A percentile compares a stretch with the other conserved stretches of the same genome.
phyloP scores from a whole-genome alignment of 2,113 vertebrate genomes.

The Mobula hypostoma region DNA sequence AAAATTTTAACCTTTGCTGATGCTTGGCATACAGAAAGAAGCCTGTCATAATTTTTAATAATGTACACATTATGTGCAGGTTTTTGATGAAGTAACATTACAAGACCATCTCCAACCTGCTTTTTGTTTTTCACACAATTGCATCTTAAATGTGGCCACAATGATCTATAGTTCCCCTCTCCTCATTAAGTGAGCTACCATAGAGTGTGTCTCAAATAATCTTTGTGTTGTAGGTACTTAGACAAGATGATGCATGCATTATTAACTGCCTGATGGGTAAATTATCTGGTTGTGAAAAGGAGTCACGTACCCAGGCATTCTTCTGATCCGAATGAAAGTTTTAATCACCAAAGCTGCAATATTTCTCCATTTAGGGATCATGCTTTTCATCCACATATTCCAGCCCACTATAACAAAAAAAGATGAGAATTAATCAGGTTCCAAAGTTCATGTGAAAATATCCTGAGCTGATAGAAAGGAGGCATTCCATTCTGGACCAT shows the following conservation, averaged over 20 bases:
- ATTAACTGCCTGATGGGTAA: neutral
- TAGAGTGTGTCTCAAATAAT: neutral
- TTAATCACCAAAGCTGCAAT: constrained; percentile 62
- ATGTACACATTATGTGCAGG: neutral
- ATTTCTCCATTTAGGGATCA: constrained; percentile 63
- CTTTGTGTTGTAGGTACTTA: neutral
- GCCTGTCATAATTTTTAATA: no score
- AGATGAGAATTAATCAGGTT: neutral
- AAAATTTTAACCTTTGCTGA: no score
- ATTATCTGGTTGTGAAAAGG: neutral
- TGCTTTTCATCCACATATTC: constrained; percentile 53
- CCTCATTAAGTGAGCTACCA: neutral
- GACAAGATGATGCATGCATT: neutral
- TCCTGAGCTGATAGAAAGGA: neutral
- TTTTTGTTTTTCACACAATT: neutral
- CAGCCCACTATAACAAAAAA: constrained; percentile 51
- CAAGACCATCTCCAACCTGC: neutral
- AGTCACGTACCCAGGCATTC: constrained; percentile 56
- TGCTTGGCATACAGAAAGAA: no score
- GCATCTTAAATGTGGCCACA: neutral
- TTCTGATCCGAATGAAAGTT: constrained; percentile 62
- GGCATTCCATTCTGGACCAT: neutral
- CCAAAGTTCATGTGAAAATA: neutral
- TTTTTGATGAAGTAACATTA: neutral
- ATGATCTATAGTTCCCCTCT: neutral